A percentile compares a stretch with the other conserved stretches of the same genome.
Evolutionary conservation across 1,140 invertebrate species (phyloP).

Genomic region (Pinna nobilis): DNA sequence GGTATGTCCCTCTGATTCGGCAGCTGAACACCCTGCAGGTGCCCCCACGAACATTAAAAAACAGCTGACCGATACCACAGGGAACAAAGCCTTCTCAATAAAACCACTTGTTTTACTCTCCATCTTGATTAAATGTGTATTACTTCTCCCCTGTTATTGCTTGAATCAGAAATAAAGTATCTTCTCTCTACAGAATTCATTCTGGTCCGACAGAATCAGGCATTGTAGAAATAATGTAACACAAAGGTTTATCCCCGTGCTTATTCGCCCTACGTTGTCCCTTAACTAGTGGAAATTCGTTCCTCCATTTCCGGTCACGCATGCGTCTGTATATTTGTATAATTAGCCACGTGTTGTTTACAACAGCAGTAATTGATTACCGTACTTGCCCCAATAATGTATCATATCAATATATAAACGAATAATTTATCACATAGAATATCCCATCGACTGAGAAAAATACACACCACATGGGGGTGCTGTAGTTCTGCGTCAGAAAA

Average conservation of each 20-base stretch:
- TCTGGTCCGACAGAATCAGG: neutral
- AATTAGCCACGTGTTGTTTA: conserved; percentile 21
- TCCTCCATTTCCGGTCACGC: conserved; percentile 3
- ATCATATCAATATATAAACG: no score
- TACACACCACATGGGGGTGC: no score
- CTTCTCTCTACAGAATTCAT: conserved; percentile 7
- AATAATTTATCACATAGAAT: no score
- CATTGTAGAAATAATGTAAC: no score
- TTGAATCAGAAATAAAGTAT: neutral
- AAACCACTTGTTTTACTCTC: neutral
- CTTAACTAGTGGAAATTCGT: neutral
- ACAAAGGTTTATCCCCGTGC: neutral
- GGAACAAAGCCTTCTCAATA: conserved; percentile 33
- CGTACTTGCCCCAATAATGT: no score
- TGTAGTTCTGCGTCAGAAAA: no score
- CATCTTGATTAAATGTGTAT: neutral
- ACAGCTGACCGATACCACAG: conserved; percentile 14
- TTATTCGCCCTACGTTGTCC: neutral
- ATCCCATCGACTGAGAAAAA: no score
- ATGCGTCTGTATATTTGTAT: conserved; percentile 13
- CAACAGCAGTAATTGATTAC: neutral
- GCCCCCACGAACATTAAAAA: conserved; percentile 17
- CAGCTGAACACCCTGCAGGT: neutral
- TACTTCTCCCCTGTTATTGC: neutral
- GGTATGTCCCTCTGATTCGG: conserved; percentile 13